Conservation (phyloP, 2,797 vertebrate genomes). For the Corythornis leucogaster region DNA sequence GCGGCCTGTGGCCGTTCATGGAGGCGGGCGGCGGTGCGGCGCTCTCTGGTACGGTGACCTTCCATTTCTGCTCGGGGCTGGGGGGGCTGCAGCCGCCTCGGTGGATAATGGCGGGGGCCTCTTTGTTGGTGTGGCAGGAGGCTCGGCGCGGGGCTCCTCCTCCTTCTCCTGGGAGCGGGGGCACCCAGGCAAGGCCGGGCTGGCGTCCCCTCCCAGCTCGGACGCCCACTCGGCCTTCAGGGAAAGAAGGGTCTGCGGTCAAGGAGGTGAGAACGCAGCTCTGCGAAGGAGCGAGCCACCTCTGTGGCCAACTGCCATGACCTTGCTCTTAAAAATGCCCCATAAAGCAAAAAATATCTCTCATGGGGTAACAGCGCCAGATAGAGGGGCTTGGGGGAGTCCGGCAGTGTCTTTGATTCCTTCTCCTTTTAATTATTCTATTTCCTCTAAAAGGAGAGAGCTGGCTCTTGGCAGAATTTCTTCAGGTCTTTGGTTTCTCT, state of each 20-base stretch:
- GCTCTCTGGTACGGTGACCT: background rate
- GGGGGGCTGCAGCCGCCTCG: background rate
- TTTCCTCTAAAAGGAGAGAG: background rate
- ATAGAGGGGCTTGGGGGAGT: no score
- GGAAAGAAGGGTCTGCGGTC: background rate
- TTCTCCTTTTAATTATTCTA: background rate
- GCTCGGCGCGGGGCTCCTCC: constrained; percentile 48
- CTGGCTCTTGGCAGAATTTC: background rate
- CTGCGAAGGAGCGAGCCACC: background rate
- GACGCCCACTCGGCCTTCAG: background rate
- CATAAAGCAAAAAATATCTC: background rate
- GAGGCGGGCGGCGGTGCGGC: background rate
- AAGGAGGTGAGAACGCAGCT: background rate
- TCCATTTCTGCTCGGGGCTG: background rate
- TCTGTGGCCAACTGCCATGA: fast-evolving
- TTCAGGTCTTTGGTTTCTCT: background rate
- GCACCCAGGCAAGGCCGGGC: background rate
- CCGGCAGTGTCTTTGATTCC: background rate
- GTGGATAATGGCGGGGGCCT: constrained; percentile 20
- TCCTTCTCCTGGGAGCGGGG: background rate
- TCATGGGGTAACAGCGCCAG: background rate
- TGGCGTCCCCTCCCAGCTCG: background rate
- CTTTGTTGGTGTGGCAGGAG: constrained; percentile 52
- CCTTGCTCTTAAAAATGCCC: background rate
- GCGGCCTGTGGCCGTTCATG: background rate